Base-by-base conservation (phyloP, 2,888 invertebrate genomes). In the Macrophya annulata region DNA sequence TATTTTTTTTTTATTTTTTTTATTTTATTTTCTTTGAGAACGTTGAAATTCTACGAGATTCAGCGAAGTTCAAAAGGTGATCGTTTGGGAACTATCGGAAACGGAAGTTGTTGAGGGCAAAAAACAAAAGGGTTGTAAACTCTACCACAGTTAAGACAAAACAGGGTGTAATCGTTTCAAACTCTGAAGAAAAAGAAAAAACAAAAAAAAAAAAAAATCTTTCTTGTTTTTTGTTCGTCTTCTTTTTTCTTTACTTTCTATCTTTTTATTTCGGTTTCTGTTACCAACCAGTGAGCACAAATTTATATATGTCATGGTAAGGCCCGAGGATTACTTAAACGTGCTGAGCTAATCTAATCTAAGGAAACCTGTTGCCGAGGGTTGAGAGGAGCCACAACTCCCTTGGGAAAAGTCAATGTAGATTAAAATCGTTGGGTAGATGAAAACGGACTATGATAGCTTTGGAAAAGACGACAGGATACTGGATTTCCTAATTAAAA, bases 351-450 rank as follows among this genome's bases (percentile, higher is more conserved):
- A 59, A 81, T 81, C 62, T 81, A 81, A 81, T 81, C 81, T 81
- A 31, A 51, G 12, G 81, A 81, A 81, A 81, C 81, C 81, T 81
- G 81, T 81, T 81, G 81, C 81, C 59, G 59, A 81, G 81, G 31
- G 59, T 62, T 31, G 31, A 31, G 31, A 10, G 21, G 43, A 15
- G 15, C 12, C 8, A 4, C 12, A 4, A n/a, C 21, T 21, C 62
- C 62, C 15, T 43, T 12, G n/a, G 40, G 37, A 62, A 21, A 81
- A 59, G 21, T 62, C 43, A 62, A 81, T 59, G 81, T 40, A n/a
- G 81, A 81, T 81, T 62, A 81, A 81, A 59, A 62, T 81, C 21
- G 8, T 15, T 6, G n/a, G 12, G 17, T 1, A 59, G 43, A 62
- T 59, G 40, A 59, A 62, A 81, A 43, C 17, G n/a, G 31, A 62